Evolutionary conservation across 2,797 vertebrate genomes (phyloP).

Genomic region (Falco rusticolus): DNA sequence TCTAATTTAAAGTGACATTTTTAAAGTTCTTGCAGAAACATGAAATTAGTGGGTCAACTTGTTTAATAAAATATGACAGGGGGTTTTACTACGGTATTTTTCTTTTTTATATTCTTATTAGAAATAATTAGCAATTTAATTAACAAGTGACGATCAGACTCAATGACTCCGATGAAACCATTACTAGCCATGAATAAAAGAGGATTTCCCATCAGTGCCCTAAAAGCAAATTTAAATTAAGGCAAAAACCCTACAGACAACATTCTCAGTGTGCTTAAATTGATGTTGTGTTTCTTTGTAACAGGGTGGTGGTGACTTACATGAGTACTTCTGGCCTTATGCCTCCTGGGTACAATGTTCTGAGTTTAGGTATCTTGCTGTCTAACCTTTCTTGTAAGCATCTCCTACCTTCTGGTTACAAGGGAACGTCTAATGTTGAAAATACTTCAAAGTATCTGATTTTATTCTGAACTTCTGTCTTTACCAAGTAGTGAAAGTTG

Average conservation of each 20-base stretch:
- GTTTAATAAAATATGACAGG: conserved; percentile 42
- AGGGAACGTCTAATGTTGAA: neutral
- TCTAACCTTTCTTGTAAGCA: neutral
- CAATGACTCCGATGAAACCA: neutral
- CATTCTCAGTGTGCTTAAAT: neutral
- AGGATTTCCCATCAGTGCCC: neutral
- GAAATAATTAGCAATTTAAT: conserved; percentile 52
- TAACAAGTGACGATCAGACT: conserved; percentile 36
- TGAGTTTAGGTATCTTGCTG: neutral
- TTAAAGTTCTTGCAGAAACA: conserved; percentile 43
- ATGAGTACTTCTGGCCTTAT: neutral
- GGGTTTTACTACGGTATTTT: neutral
- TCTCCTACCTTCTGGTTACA: neutral
- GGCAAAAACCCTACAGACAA: neutral
- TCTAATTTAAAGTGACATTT: neutral
- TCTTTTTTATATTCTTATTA: conserved; percentile 29
- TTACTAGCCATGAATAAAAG: neutral
- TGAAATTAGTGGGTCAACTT: conserved; percentile 16
- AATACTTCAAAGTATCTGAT: neutral
- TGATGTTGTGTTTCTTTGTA: neutral
- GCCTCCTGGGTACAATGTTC: neutral
- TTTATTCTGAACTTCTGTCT: neutral
- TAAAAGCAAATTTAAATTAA: neutral
- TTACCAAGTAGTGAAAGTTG: neutral
- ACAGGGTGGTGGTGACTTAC: neutral